Evolutionary conservation across 2,888 invertebrate species (phyloP).

Genomic region (Silvanus unidentatus): DNA sequence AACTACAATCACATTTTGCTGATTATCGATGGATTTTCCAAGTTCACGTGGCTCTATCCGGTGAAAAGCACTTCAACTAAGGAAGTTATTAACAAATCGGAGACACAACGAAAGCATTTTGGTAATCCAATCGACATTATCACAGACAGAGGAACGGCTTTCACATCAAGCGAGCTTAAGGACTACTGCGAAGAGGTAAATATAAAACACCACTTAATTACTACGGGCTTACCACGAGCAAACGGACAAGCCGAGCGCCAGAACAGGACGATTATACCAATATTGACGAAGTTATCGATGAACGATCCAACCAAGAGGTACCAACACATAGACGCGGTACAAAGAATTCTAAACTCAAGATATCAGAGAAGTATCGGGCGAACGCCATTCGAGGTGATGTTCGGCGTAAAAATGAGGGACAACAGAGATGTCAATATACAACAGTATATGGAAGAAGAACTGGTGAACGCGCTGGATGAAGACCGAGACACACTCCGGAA

Average conservation of each 20-base stretch:
- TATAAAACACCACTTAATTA: constrained; percentile 31
- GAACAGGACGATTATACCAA: constrained; percentile 30
- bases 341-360: constrained; percentile 30
- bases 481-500: constrained; percentile 1
- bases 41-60: constrained; percentile 34
- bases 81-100: constrained; percentile 22
- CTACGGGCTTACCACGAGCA: constrained; percentile 32
- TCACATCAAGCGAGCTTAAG: constrained; percentile 34
- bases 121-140: constrained; percentile 25
- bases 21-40: constrained; percentile 33
- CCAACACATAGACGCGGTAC: constrained; percentile 21
- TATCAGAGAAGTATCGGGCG: constrained; percentile 26
- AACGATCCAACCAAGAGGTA: constrained; percentile 33
- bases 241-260: constrained; percentile 39
- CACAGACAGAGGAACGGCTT: constrained; percentile 36
- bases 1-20: constrained; percentile 30
- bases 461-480: not conserved
- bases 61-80: constrained; percentile 25
- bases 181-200: constrained; percentile 34
- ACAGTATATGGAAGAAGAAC: constrained; percentile 11
- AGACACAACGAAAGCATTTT: constrained; percentile 18
- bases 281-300: constrained; percentile 34
- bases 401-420: constrained; percentile 19
- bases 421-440: constrained; percentile 12
- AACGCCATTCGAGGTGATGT: constrained; percentile 22